These are phyloP conservation scores for Scaptomyza graminum DNA, from an alignment of 1,140 invertebrate genomes.

Conservation along the genomic window DNA sequence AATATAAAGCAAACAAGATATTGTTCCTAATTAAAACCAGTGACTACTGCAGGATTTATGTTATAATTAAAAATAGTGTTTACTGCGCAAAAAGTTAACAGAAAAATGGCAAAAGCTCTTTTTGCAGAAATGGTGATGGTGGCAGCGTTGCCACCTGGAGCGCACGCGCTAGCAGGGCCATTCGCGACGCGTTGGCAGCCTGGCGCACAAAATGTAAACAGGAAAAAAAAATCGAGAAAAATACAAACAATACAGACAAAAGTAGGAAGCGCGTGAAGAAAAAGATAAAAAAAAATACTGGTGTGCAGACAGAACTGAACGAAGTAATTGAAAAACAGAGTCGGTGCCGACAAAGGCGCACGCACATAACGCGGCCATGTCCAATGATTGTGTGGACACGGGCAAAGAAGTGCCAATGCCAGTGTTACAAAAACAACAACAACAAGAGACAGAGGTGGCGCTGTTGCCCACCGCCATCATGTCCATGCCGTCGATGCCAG, in stretches of 20 bases:
- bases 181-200: constrained; percentile 27
- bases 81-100: neutral
- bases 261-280: constrained; percentile 67
- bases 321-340: constrained; percentile 19
- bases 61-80: neutral
- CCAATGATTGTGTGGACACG: constrained; percentile 68
- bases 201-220: constrained; percentile 68
- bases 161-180: constrained; percentile 18
- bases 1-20: no score
- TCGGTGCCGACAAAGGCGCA: constrained; percentile 26
- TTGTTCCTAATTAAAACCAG: no score
- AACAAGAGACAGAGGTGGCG: constrained; percentile 13
- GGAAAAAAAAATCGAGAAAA: constrained; percentile 76
- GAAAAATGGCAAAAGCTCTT: constrained; percentile 2
- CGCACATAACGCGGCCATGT: constrained; percentile 62
- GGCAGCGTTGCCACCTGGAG: constrained; percentile 37
- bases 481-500: constrained; percentile 58
- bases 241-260: constrained; percentile 80
- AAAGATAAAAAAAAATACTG: constrained; percentile 43
- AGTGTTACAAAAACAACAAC: constrained; percentile 12
- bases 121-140: constrained; percentile 3
- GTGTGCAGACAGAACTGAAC: constrained; percentile 34
- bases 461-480: constrained; percentile 35
- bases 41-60: no score
- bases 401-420: constrained; percentile 58